Conservation (phyloP, 2,888 invertebrate species). For the Schizotus pectinicornis region DNA sequence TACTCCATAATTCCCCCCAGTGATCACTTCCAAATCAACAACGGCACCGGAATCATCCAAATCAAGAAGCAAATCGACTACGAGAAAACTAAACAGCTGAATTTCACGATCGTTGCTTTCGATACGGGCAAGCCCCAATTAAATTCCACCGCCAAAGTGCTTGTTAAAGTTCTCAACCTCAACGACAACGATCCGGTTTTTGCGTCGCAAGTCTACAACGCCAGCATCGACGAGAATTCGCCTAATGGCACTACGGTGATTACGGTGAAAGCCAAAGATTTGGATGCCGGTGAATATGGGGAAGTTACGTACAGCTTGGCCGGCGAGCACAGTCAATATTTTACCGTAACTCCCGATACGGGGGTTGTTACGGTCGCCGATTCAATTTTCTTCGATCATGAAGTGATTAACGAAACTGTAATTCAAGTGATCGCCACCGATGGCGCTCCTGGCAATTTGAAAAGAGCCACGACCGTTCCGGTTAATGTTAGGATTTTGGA, state of each 20-base stretch:
- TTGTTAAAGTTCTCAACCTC: constrained; percentile 79
- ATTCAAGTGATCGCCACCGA: constrained; percentile 84
- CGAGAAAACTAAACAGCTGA: constrained; percentile 75
- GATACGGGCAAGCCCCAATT: constrained; percentile 88
- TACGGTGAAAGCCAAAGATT: constrained; percentile 77
- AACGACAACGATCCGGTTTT: constrained; percentile 90
- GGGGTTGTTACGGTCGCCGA: constrained; percentile 80
- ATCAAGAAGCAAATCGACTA: constrained; percentile 82
- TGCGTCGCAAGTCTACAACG: constrained; percentile 70
- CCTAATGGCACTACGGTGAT: constrained; percentile 74
- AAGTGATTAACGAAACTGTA: constrained; percentile 71
- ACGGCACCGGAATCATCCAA: constrained; percentile 79
- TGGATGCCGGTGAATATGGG: constrained; percentile 80
- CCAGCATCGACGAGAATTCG: constrained; percentile 78
- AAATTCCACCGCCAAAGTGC: constrained; percentile 77
- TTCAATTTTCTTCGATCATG: constrained; percentile 78
- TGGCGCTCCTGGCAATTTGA: constrained; percentile 72
- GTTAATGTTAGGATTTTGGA: constrained; percentile 80
- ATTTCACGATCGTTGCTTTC: constrained; percentile 81
- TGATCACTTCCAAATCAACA: constrained; percentile 81
- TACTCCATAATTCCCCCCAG: constrained; percentile 74
- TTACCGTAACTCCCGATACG: constrained; percentile 71
- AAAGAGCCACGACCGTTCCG: constrained; percentile 76
- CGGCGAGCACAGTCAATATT: constrained; percentile 76
- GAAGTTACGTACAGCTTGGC: constrained; percentile 77